Evolutionary conservation across 2,797 vertebrate genomes (phyloP), one percentile per base, ranked within the genome.

Genomic region (Petrocephalus sullivani): DNA sequence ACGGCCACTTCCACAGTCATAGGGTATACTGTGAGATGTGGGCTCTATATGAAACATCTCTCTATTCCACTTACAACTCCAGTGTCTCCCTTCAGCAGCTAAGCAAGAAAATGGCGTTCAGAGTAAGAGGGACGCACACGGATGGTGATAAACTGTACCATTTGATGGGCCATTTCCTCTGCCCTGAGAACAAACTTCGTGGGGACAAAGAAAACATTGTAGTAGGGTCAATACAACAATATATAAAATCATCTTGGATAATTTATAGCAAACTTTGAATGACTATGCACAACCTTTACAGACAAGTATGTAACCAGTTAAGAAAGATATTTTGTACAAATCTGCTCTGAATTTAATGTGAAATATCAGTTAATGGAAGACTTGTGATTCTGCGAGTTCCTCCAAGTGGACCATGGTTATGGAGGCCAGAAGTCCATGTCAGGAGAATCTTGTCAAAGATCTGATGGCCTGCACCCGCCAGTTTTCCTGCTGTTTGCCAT

Each of bases 1-100:
- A 88, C 87, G 90, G 37, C n/a, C 78, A 16, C 81, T 46, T 10
- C 81, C 46, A 49, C 46, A 21, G 49, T 83, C 41, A 83, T 9
- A 75, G 81, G 21, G 6, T 51, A 12, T 28, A 28, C 61, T 64
- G 61, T 64, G 60, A 64, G 60, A 64, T 23, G 9, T 64, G 60
- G 60, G 10, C 4, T 53, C 78, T 53, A 21, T 0, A 5, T 6
- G 10, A 16, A 71, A 41, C 81, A 4, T 46, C 19, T 49, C n/a
- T 19, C 19, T 51, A 23, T 53, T 54, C 49, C 49, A 46, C n/a
- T 83, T 83, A 19, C 46, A 21, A 49, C 16, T 23, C 8, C 60
- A 10, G 23, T 64, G 60, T 61, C 60, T 10, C 7, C 3, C 7
- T 10, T 49, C 81, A 41, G 46, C 49, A 12, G 49, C 4, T 19